Base-by-base conservation (phyloP, 2,797 vertebrate species). In the Muscicapa comitata region DNA sequence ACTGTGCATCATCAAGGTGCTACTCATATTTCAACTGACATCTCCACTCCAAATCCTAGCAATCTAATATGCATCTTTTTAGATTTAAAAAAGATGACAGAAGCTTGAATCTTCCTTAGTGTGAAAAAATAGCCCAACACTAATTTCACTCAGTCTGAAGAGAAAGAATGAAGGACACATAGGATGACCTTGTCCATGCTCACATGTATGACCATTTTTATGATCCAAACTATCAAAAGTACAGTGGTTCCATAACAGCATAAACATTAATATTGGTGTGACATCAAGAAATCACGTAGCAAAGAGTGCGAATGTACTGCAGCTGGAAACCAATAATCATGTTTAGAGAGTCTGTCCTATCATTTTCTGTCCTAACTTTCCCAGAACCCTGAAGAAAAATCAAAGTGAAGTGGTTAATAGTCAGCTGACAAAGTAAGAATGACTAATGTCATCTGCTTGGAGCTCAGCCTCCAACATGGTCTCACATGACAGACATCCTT, bases 21-120 rank as follows among this genome's bases (percentile, higher is more conserved):
- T 77, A 37, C 26, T 88, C 37, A 45, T 91, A 76, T 73, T 83
- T 90, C 75, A 82, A 2, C 28, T 40, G 23, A 63, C 4, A 7
- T 59, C 20, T 67, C 38, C 33, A 89, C 61, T 77, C 35, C 62
- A 90, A 80, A 86, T 90, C 40, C 35, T 57, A 67, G 28, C 37
- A 73, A 71, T 40, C 5, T n/a, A 82, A 76, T 66, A 66, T 13
- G 58, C 35, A 48, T 48, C 25, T 48, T 4, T 9, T 90, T 45
- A 82, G 47, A 59, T 63, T 67, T 87, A 54, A 50, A 65, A 57
- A 29, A 62, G 13, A 26, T 66, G 25, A 82, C 48, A 82, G 43
- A 47, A 79, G 17, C 31, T 87, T 82, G 48, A 89, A 50, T 70
- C 42, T 78, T 86, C 13, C 66, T 63, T 58, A 55, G 33, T 31